Evolutionary conservation across 2,113 vertebrate species (phyloP).

Genomic region (Ameiurus melas): DNA sequence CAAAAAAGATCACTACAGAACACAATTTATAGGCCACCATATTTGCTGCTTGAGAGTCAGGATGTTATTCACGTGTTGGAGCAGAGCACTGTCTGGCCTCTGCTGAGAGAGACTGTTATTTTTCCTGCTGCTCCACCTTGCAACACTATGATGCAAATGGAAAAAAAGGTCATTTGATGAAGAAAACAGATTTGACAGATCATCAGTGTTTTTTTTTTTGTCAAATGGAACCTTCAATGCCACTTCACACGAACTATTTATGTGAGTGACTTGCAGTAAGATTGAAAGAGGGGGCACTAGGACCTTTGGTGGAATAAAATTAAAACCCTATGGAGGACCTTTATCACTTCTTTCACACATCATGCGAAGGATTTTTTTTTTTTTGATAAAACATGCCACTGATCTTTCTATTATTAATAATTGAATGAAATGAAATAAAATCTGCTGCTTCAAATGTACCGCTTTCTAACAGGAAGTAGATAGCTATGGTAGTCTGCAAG

Average conservation of each 20-base stretch:
- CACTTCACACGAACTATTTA: constrained; percentile 40
- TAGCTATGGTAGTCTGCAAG: constrained; percentile 65
- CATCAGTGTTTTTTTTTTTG: constrained; percentile 29
- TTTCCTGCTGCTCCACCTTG: constrained; percentile 67
- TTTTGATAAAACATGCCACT: constrained; percentile 75
- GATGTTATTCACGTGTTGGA: constrained; percentile 46
- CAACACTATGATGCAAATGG: constrained; percentile 67
- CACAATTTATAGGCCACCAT: constrained; percentile 52
- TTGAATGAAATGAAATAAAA: constrained; percentile 49
- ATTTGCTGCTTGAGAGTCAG: constrained; percentile 72
- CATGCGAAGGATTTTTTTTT: constrained; percentile 48
- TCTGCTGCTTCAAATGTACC: constrained; percentile 78
- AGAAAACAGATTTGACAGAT: constrained; percentile 15
- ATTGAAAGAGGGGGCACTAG: constrained; percentile 15
- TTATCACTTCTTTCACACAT: constrained; percentile 46
- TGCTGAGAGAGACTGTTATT: constrained; percentile 48
- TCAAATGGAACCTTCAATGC: constrained; percentile 40
- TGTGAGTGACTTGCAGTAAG: constrained; percentile 14
- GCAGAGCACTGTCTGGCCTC: constrained; percentile 56
- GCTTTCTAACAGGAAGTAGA: constrained; percentile 74
- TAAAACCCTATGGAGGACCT: constrained; percentile 35
- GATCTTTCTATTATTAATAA: constrained; percentile 64
- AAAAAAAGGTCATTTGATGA: constrained; percentile 44
- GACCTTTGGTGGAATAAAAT: constrained; percentile 35
- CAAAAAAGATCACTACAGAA: constrained; percentile 43